Evolutionary conservation across 2,888 invertebrate genomes (phyloP).

Genomic region (Hipparchia semele): DNA sequence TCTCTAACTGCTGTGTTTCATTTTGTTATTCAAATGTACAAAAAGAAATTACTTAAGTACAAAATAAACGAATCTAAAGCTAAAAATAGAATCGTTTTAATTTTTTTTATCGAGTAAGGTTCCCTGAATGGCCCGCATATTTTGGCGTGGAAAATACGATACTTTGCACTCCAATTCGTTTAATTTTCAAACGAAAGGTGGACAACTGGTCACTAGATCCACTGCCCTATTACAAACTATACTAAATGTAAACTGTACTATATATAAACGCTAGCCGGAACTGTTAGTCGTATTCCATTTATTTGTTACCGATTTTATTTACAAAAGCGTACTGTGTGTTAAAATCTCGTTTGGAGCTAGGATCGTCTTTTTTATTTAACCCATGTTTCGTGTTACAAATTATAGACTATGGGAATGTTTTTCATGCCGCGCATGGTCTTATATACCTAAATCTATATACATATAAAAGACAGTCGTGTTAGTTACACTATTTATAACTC

Average conservation of each 20-base stretch:
- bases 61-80: too few species aligned
- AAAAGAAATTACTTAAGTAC: too few species aligned
- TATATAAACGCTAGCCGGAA: not conserved
- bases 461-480: too few species aligned
- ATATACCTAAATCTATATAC: too few species aligned
- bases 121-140: not conserved
- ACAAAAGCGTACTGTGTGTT: not conserved
- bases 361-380: not conserved
- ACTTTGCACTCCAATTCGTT: not conserved
- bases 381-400: not conserved
- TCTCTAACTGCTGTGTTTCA: too few species aligned
- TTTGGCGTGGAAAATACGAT: not conserved
- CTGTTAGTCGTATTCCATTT: constrained; percentile 7
- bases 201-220: not conserved
- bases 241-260: not conserved
- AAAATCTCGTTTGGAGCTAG: not conserved
- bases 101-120: too few species aligned
- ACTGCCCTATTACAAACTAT: not conserved
- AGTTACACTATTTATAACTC: too few species aligned
- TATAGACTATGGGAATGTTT: not conserved
- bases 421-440: not conserved
- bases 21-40: too few species aligned
- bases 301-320: not conserved
- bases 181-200: not conserved
- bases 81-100: too few species aligned